phyloP scores from a whole-genome alignment of 2,797 vertebrate genomes.

The Glyptemys insculpta region DNA sequence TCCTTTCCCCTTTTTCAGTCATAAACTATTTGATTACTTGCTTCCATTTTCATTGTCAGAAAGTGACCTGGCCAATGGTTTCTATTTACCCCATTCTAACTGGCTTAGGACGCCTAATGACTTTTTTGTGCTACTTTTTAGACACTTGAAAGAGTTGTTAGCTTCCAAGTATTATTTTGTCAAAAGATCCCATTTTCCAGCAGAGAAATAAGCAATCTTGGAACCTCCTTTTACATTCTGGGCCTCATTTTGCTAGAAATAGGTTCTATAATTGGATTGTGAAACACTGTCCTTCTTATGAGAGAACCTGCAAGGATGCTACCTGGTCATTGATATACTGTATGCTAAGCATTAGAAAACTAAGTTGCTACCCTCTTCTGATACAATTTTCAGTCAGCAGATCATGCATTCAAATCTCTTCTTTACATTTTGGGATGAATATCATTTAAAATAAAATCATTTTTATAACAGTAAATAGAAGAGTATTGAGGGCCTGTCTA shows the following conservation, averaged over 20 bases:
- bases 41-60: background rate
- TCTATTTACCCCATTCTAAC: background rate
- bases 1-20: background rate
- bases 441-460: background rate
- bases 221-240: slow-evolving; percentile 56
- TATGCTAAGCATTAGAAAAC: slow-evolving; percentile 37
- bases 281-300: slow-evolving; percentile 8
- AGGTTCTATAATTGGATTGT: background rate
- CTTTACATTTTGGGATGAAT: background rate
- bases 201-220: slow-evolving; percentile 35
- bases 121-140: background rate
- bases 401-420: background rate
- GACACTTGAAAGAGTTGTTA: background rate
- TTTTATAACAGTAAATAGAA: slow-evolving; percentile 21
- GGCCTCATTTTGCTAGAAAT: slow-evolving; percentile 7
- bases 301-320: background rate
- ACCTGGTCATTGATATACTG: slow-evolving; percentile 6
- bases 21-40: background rate
- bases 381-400: background rate
- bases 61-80: background rate
- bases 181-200: background rate
- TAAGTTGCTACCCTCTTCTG: background rate
- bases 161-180: background rate
- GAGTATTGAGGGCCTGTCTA: background rate
- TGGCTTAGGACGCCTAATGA: background rate